phyloP scores from a whole-genome alignment of 1,140 invertebrate species.

The Berghia stephanieae region DNA sequence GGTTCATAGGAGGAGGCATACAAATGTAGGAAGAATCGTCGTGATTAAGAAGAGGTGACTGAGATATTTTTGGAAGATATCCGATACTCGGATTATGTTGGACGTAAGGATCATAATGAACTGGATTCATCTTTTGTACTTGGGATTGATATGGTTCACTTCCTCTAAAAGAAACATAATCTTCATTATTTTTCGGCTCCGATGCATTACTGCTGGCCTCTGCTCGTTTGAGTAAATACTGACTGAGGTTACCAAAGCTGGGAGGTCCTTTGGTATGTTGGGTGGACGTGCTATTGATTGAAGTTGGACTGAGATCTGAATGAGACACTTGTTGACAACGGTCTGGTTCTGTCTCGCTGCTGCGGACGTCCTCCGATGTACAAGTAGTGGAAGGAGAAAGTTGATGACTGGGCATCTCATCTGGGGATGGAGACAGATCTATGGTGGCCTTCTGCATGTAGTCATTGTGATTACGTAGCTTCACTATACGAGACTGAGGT shows the following conservation, averaged over 20 bases:
- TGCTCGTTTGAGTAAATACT: constrained; percentile 51
- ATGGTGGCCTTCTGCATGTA: constrained; percentile 54
- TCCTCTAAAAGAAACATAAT: constrained; percentile 41
- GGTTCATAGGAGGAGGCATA: constrained; percentile 60
- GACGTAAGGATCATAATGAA: constrained; percentile 9
- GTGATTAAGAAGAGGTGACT: background rate
- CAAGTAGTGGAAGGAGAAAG: constrained; percentile 51
- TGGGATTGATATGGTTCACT: constrained; percentile 21
- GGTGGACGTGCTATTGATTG: constrained; percentile 48
- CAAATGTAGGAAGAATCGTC: constrained; percentile 41
- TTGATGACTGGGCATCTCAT: constrained; percentile 51
- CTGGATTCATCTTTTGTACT: background rate
- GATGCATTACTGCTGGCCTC: constrained; percentile 37
- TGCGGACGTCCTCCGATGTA: constrained; percentile 57
- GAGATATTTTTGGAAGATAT: background rate
- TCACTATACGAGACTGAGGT: constrained; percentile 53
- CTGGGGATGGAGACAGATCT: constrained; percentile 59
- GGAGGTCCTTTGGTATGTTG: constrained; percentile 48
- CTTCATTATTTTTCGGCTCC: no score
- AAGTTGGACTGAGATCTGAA: constrained; percentile 54
- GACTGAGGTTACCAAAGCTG: constrained; percentile 51
- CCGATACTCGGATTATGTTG: constrained; percentile 17
- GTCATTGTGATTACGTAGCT: constrained; percentile 56
- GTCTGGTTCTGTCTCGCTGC: constrained; percentile 54
- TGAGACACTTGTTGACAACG: constrained; percentile 45